phyloP scores from a whole-genome alignment of 2,888 invertebrate species.

The Drosophila mimica region DNA sequence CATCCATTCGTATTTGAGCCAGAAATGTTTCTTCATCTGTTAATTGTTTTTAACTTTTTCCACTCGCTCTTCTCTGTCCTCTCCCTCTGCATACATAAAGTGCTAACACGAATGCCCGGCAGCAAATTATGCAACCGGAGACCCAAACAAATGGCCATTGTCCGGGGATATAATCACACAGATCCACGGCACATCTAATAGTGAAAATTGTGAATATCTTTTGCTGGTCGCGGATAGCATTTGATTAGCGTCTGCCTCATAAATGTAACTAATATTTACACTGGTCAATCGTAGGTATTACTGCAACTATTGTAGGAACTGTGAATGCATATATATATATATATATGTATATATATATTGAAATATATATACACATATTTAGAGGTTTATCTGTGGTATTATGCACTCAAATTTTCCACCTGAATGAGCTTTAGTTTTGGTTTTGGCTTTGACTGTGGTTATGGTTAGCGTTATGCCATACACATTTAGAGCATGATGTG shows the following conservation, averaged over 20 bases:
- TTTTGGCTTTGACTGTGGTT: not conserved
- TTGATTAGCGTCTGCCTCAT: slow-evolving; percentile 58
- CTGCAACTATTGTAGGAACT: not conserved
- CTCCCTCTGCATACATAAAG: slow-evolving; percentile 9
- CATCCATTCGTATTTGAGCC: not conserved
- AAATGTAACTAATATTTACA: slow-evolving; percentile 62
- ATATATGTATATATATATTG: not conserved
- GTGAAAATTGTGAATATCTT: slow-evolving; percentile 31
- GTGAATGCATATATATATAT: slow-evolving; percentile 5
- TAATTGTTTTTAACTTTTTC: not conserved
- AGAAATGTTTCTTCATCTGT: not conserved
- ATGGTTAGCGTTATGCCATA: slow-evolving; percentile 46
- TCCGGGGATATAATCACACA: slow-evolving; percentile 26
- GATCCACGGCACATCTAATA: slow-evolving; percentile 24
- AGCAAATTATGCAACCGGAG: slow-evolving; percentile 34
- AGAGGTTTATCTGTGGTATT: slow-evolving; percentile 40
- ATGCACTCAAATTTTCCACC: slow-evolving; percentile 65
- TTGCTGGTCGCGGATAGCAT: slow-evolving; percentile 9
- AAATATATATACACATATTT: slow-evolving; percentile 20
- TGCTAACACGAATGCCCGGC: slow-evolving; percentile 31
- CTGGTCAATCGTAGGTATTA: not conserved
- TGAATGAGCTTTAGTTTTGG: slow-evolving; percentile 34
- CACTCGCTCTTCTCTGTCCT: not conserved
- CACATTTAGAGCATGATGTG: slow-evolving; percentile 53
- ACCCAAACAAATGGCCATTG: not conserved